Percentiles rank a stretch among this genome's conserved stretches.
These are phyloP conservation scores for Stichodactyla mertensii DNA, from an alignment of 64 coral and sea anemone species.

Conservation along the genomic window DNA sequence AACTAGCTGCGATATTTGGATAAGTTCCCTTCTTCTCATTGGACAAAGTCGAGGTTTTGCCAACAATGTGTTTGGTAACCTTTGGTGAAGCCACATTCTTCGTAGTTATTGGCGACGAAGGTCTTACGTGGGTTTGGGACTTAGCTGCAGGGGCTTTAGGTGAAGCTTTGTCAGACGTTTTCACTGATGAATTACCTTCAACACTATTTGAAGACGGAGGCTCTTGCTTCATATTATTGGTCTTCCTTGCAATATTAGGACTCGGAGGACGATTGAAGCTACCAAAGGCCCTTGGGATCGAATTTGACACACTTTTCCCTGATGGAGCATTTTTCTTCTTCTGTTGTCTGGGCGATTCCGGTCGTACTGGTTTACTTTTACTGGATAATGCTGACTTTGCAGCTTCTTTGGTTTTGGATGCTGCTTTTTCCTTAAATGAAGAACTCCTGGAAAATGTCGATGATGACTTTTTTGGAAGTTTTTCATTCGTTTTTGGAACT, in stretches of 20 bases:
- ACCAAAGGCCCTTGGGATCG: background rate
- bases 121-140: background rate
- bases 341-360: background rate
- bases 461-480: background rate
- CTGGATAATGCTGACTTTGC: background rate
- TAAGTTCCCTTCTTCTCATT: background rate
- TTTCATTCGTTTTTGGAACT: background rate
- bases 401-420: background rate
- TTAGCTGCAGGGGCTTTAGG: background rate
- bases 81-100: background rate
- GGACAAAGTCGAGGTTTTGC: background rate
- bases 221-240: background rate
- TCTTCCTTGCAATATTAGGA: background rate
- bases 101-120: background rate
- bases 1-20: background rate
- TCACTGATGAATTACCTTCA: background rate
- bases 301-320: background rate
- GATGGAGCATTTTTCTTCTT: background rate
- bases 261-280: background rate
- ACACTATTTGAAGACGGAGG: background rate
- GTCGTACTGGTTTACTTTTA: background rate
- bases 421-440: background rate
- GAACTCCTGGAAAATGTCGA: background rate
- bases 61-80: background rate
- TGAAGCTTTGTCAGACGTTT: background rate